Percentiles rank a stretch among this genome's conserved stretches.
These are phyloP conservation scores for Coccyzus lansbergi DNA, from an alignment of 2,797 vertebrate species.

Conservation along the genomic window DNA sequence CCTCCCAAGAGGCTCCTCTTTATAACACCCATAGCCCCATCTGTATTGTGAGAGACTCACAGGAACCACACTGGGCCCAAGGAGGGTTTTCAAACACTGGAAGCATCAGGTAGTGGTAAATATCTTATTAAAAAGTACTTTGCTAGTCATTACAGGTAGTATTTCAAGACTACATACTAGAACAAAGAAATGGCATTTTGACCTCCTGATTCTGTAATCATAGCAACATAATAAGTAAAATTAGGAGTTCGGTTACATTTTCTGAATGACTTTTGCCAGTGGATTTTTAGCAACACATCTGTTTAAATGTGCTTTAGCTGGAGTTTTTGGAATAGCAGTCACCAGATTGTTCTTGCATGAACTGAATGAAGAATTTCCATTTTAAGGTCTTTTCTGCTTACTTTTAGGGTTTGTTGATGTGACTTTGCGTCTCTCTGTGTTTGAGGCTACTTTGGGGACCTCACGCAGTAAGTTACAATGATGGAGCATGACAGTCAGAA, in stretches of 20 bases:
- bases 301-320: constrained; percentile 18
- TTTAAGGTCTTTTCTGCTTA: constrained; percentile 73
- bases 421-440: constrained; percentile 70
- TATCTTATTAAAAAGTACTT: not conserved
- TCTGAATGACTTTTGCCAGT: not conserved
- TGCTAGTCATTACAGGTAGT: not conserved
- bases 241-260: not conserved
- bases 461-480: constrained; percentile 87
- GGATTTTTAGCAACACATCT: not conserved
- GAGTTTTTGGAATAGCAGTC: constrained; percentile 39
- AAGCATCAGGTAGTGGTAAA: not conserved
- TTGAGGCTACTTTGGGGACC: constrained; percentile 82
- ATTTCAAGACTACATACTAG: not conserved
- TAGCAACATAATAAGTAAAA: not conserved
- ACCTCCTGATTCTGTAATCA: not conserved
- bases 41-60: not conserved
- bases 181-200: constrained; percentile 7
- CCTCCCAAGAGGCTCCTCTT: not conserved
- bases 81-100: not conserved
- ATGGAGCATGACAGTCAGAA: constrained; percentile 90
- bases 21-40: not conserved
- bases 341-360: constrained; percentile 56
- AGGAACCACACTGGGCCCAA: not conserved
- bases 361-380: constrained; percentile 72
- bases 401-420: constrained; percentile 73